Evolutionary conservation across 2,797 vertebrate species (phyloP), one percentile per base, ranked within the genome.

Genomic region (Scarus forsteni): DNA sequence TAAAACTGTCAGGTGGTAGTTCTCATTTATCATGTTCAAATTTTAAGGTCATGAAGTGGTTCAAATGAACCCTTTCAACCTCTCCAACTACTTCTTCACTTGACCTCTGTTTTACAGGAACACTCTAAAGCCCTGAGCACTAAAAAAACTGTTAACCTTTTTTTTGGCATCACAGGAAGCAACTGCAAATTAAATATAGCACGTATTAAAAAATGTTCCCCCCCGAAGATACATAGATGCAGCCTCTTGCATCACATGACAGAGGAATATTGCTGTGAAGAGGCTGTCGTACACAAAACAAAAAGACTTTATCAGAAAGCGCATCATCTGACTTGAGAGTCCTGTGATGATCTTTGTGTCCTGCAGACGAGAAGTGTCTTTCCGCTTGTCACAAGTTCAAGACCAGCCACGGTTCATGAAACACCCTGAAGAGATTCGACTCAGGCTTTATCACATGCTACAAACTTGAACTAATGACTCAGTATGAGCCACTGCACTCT

Each of bases 251-350:
- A n/a, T 92, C 88, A 90, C 80, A 88, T 87, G 89, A 87, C 63
- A 10, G 27, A 38, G 62, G 73, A 66, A 67, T 52, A 64, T 38
- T 79, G 81, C 68, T 46, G 64, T 69, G 76, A 56, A 81, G 57
- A 58, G 10, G 62, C 38, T 56, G 67, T 77, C 75, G 73, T 27
- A 66, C 66, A 68, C 59, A 10, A 58, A 38, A 71, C 62, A 70
- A 80, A 83, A 70, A 62, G 46, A 70, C 57, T 69, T 62, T 39
- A 73, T 70, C 56, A 79, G 60, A 53, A 34, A 55, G 65, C 57
- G 8, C 66, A 79, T 90, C 73, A 88, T 91, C 79, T 89, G 79
- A 88, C 89, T 75, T 72, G 53, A 44, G 63, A 75, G 79, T 88
- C 84, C 80, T 92, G 89, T 92, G 92, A 92, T 66, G 50, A 65